Evolutionary conservation across 1,140 invertebrate species (phyloP).

Genomic region (Conus betulinus): DNA sequence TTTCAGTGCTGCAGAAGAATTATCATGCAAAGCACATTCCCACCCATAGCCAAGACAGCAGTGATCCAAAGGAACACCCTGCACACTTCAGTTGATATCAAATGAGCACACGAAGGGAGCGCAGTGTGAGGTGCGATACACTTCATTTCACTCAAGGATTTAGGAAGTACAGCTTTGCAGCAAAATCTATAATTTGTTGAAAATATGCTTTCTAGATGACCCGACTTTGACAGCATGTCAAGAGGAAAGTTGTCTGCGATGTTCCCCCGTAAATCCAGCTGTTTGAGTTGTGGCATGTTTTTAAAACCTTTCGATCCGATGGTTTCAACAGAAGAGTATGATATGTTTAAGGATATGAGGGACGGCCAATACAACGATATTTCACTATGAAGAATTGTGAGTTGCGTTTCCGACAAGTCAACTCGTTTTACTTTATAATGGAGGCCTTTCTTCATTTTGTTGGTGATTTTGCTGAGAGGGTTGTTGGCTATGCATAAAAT

Average conservation of each 20-base stretch:
- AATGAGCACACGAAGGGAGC: slow-evolving; percentile 54
- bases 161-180: slow-evolving; percentile 43
- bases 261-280: slow-evolving; percentile 30
- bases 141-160: not conserved
- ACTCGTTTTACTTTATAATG: not conserved
- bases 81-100: slow-evolving; percentile 40
- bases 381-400: slow-evolving; percentile 1
- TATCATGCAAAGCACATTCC: slow-evolving; percentile 38
- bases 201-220: slow-evolving; percentile 18
- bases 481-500: slow-evolving; percentile 22
- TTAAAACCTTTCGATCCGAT: slow-evolving; percentile 32
- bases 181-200: slow-evolving; percentile 46
- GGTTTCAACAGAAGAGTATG: not conserved
- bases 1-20: not conserved
- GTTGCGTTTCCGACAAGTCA: not conserved
- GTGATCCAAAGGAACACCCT: slow-evolving; percentile 48
- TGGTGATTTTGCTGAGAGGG: not conserved
- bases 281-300: not conserved
- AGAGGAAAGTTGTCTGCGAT: slow-evolving; percentile 25
- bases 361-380: slow-evolving; percentile 5
- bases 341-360: slow-evolving; percentile 1
- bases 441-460: not conserved
- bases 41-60: slow-evolving; percentile 40
- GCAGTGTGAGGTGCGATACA: not conserved
- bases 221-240: slow-evolving; percentile 23